Percentiles rank a stretch among this genome's conserved stretches.
Evolutionary conservation across 2,113 vertebrate species (phyloP).

Genomic region (Amblyopsis rosae): DNA sequence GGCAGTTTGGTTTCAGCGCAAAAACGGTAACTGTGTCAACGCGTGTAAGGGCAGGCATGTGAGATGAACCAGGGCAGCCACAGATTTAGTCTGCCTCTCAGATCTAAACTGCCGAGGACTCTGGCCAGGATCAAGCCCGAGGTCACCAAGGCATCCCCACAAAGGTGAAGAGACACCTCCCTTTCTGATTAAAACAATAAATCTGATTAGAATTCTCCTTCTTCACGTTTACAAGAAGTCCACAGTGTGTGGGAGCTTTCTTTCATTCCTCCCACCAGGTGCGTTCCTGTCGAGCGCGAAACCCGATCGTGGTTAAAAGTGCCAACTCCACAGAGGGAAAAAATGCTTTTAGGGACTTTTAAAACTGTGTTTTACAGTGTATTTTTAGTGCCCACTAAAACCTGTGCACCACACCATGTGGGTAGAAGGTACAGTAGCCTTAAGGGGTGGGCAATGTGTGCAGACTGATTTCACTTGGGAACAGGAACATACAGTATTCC

Average conservation of each 20-base stretch:
- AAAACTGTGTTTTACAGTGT: conserved; percentile 77
- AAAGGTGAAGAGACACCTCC: conserved; percentile 55
- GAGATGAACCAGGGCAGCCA: conserved; percentile 30
- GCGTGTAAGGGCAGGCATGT: not conserved
- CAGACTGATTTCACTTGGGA: too few relatives aligned
- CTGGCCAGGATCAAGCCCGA: conserved; percentile 17
- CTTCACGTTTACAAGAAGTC: conserved; percentile 68
- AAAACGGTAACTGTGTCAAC: conserved; percentile 8
- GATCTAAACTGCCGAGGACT: conserved; percentile 21
- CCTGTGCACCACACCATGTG: conserved; percentile 65
- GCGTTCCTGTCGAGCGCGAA: conserved; percentile 66
- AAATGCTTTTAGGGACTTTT: conserved; percentile 82
- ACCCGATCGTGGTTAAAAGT: conserved; percentile 78
- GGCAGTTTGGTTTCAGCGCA: conserved; percentile 2
- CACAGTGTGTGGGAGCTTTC: conserved; percentile 61
- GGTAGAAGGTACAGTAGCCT: conserved; percentile 21
- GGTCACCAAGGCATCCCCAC: conserved; percentile 41
- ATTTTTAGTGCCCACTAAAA: conserved; percentile 80
- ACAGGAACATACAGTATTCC: too few relatives aligned
- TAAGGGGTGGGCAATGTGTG: too few relatives aligned
- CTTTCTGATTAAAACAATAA: conserved; percentile 74
- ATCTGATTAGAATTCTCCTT: conserved; percentile 69
- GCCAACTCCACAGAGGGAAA: conserved; percentile 66
- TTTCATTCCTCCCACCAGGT: conserved; percentile 67
- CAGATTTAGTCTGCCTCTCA: conserved; percentile 28